Evolutionary conservation across 2,113 vertebrate species (phyloP).

Genomic region (Hippocampus zosterae): DNA sequence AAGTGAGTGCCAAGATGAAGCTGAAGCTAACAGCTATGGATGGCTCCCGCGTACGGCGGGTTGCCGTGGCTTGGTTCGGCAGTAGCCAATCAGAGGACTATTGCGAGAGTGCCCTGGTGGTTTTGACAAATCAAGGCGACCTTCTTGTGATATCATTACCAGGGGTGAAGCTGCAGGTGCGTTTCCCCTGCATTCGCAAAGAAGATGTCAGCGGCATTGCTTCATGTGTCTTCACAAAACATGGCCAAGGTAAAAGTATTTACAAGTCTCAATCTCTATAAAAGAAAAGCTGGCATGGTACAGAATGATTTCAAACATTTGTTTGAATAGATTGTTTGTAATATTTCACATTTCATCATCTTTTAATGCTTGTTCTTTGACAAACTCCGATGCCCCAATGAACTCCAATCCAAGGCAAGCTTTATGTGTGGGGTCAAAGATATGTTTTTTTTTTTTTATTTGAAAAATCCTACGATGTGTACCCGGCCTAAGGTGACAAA

Average conservation of each 20-base stretch:
- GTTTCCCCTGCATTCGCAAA: conserved; percentile 88
- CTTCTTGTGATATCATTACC: conserved; percentile 91
- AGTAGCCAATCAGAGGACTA: conserved; percentile 84
- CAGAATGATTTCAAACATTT: too few species aligned
- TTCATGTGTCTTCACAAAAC: conserved; percentile 95
- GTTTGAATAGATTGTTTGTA: too few species aligned
- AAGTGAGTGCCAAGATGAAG: conserved; percentile 91
- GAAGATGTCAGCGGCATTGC: conserved; percentile 97
- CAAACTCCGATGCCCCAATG: too few species aligned
- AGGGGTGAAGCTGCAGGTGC: conserved; percentile 87
- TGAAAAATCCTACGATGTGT: too few species aligned
- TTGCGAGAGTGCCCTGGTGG: conserved; percentile 81
- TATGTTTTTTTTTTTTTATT: too few species aligned
- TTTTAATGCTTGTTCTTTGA: too few species aligned
- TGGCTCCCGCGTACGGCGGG: conserved; percentile 86
- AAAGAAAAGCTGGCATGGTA: too few species aligned
- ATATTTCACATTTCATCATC: too few species aligned
- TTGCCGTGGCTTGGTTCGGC: conserved; percentile 82
- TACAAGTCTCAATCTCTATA: neutral
- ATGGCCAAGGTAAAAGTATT: conserved; percentile 81
- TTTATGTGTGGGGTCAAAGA: too few species aligned
- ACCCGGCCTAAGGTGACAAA: too few species aligned
- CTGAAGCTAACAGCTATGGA: conserved; percentile 92
- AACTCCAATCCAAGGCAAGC: too few species aligned
- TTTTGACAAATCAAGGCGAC: conserved; percentile 93